Percentiles rank a stretch among this genome's conserved stretches.
phyloP scores from a whole-genome alignment of 2,113 vertebrate species.

The Sebastes schlegelii region DNA sequence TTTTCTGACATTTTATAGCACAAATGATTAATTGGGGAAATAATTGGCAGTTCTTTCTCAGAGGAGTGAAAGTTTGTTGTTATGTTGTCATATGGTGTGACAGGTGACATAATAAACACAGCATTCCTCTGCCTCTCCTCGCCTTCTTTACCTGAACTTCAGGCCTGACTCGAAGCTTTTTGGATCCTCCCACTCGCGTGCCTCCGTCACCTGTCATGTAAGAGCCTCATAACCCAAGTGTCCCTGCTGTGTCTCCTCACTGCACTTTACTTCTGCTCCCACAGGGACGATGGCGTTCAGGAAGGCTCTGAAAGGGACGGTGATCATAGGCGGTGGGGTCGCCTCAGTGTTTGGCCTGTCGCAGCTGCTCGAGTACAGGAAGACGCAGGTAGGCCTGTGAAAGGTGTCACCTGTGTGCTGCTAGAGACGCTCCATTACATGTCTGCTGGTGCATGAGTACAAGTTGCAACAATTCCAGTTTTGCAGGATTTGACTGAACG shows the following conservation, averaged over 20 bases:
- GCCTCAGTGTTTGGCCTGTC: conserved; percentile 90
- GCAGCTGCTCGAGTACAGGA: conserved; percentile 91
- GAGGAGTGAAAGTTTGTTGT: neutral
- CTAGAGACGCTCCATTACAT: neutral
- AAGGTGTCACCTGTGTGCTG: neutral
- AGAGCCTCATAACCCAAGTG: neutral
- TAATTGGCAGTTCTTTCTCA: neutral
- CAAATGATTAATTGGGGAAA: neutral
- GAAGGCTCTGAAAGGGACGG: conserved; percentile 88
- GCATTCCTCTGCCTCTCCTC: neutral
- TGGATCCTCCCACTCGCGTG: conserved; percentile 17
- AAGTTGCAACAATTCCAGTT: neutral
- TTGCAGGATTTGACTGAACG: neutral
- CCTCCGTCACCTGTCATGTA: conserved; percentile 22
- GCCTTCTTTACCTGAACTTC: neutral
- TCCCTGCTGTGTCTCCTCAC: conserved; percentile 18
- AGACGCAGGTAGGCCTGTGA: conserved; percentile 86
- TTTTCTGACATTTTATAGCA: neutral
- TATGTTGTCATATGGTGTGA: no score
- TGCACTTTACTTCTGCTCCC: neutral
- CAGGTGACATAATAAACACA: conserved; percentile 6
- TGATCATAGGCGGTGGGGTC: conserved; percentile 89
- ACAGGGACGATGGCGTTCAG: conserved; percentile 92
- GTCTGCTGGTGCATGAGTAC: neutral
- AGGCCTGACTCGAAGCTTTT: conserved; percentile 16